A percentile compares a stretch with the other conserved stretches of the same genome.
These are phyloP conservation scores for Butorides virescens DNA, from an alignment of 2,113 vertebrate genomes.

Conservation along the genomic window DNA sequence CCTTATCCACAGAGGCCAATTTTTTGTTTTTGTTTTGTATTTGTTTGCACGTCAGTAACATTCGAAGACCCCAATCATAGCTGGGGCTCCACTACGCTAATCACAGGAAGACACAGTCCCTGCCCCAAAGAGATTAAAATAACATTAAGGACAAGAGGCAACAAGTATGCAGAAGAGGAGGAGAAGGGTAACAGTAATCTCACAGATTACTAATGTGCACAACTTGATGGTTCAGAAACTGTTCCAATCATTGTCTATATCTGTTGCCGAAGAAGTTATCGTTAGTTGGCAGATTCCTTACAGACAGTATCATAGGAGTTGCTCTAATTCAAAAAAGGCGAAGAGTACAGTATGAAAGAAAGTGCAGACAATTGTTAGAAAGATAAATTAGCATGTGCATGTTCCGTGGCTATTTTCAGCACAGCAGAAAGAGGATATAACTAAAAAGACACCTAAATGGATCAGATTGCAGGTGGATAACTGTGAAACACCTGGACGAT, in stretches of 20 bases:
- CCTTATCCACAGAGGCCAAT: conserved; percentile 52
- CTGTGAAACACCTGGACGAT: background rate
- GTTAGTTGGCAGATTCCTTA: conserved; percentile 23
- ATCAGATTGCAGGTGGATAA: background rate
- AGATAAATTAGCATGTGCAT: conserved; percentile 1
- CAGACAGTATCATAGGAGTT: background rate
- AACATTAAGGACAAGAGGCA: conserved; percentile 56
- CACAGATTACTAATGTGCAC: background rate
- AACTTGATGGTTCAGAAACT: background rate
- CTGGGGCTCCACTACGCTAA: conserved; percentile 44
- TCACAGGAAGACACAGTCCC: conserved; percentile 57
- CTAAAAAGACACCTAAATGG: background rate
- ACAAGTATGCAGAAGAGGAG: conserved; percentile 32
- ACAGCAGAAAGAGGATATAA: background rate
- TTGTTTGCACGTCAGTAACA: conserved; percentile 43
- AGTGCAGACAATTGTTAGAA: conserved; percentile 41
- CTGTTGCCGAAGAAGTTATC: background rate
- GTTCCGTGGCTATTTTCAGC: background rate
- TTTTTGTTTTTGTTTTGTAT: conserved; percentile 38
- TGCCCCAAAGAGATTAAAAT: conserved; percentile 66
- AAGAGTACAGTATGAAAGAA: background rate
- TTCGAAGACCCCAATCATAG: conserved; percentile 46
- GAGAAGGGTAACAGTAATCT: conserved; percentile 37
- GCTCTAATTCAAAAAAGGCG: background rate
- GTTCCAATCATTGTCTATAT: background rate